Conservation (phyloP, 2,888 invertebrate genomes). For the Lottia scabra region DNA sequence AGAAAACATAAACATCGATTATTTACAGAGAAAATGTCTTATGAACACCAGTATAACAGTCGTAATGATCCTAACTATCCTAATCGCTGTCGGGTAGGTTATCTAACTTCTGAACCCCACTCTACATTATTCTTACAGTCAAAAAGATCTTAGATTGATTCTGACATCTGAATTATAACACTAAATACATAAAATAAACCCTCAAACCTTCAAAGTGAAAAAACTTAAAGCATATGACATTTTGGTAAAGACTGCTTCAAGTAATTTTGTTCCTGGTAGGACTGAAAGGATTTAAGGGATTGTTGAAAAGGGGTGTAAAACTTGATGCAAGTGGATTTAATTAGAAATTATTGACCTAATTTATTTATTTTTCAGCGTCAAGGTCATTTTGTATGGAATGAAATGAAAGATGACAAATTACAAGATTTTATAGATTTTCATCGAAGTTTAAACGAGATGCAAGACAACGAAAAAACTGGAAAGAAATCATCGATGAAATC, state of each 20-base stretch:
- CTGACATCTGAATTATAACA: no score
- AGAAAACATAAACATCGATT: conserved; percentile 52
- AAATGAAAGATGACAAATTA: conserved; percentile 41
- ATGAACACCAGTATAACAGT: conserved; percentile 65
- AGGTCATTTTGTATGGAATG: conserved; percentile 56
- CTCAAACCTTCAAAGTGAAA: no score
- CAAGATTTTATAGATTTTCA: conserved; percentile 49
- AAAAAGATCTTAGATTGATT: no score
- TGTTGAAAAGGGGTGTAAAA: no score
- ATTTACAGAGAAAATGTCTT: conserved; percentile 62
- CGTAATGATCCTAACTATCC: conserved; percentile 62
- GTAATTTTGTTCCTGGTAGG: no score
- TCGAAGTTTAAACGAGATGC: conserved; percentile 13
- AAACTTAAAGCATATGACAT: no score
- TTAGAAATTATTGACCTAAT: background rate
- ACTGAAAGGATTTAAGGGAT: no score
- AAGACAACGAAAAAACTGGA: background rate
- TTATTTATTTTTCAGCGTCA: conserved; percentile 45
- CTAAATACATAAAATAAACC: no score
- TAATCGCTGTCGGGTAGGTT: conserved; percentile 58
- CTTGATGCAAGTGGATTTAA: no score
- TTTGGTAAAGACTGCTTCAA: no score
- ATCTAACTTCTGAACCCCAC: no score
- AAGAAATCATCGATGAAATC: background rate
- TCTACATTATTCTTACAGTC: no score